Percentiles rank a stretch among this genome's conserved stretches.
These are phyloP conservation scores for Metallyticus violacea DNA, from an alignment of 2,888 invertebrate species.

Conservation along the genomic window DNA sequence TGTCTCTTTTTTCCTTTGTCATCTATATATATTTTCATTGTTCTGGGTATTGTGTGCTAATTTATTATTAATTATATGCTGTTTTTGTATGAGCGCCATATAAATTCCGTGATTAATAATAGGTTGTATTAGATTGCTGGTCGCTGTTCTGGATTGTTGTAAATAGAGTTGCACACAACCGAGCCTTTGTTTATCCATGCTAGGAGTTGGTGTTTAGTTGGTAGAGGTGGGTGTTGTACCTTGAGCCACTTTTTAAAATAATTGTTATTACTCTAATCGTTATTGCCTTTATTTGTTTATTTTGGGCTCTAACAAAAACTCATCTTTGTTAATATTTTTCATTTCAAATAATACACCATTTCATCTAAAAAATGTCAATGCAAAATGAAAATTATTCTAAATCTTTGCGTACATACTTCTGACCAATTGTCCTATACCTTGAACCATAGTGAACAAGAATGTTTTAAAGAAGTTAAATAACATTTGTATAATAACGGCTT, in stretches of 20 bases:
- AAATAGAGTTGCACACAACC: background rate
- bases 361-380: background rate
- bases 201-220: background rate
- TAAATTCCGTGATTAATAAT: slow-evolving; percentile 12
- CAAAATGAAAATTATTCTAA: background rate
- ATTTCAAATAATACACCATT: too few relatives aligned
- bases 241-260: too few relatives aligned
- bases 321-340: too few relatives aligned
- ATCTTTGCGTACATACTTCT: background rate
- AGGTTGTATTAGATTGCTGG: background rate
- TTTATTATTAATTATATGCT: background rate
- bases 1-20: background rate
- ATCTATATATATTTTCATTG: background rate
- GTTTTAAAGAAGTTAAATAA: background rate
- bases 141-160: background rate
- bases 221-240: too few relatives aligned
- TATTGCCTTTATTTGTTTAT: too few relatives aligned
- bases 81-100: slow-evolving; percentile 12
- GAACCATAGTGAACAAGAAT: background rate
- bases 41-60: background rate
- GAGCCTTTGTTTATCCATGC: background rate
- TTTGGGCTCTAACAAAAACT: too few relatives aligned
- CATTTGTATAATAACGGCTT: background rate
- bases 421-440: background rate
- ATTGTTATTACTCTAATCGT: too few relatives aligned